These are phyloP conservation scores for Rhinichthys osculus DNA, from an alignment of 2,797 vertebrate species.

Conservation along the genomic window DNA sequence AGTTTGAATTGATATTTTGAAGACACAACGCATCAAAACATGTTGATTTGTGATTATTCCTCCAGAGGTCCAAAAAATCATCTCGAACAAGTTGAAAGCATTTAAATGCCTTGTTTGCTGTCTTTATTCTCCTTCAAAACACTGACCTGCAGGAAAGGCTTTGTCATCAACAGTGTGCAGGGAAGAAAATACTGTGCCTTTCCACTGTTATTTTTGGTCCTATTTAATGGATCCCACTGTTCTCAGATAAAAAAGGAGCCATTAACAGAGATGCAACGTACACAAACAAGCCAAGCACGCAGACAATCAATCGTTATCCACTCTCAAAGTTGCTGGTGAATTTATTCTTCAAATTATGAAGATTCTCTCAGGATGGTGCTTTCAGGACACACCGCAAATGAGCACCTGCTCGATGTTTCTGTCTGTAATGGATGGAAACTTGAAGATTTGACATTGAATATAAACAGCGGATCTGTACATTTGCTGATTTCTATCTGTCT, in stretches of 20 bases:
- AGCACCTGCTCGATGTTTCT: slow-evolving; percentile 47
- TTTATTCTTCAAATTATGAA: slow-evolving; percentile 57
- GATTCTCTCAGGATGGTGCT: slow-evolving; percentile 25
- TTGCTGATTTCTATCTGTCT: slow-evolving; percentile 57
- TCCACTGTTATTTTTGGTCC: slow-evolving; percentile 48
- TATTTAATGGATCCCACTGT: slow-evolving; percentile 56
- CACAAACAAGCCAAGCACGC: slow-evolving; percentile 36
- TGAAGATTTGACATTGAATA: slow-evolving; percentile 42
- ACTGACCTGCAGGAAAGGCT: slow-evolving; percentile 42
- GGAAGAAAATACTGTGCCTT: slow-evolving; percentile 8
- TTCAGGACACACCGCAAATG: slow-evolving; percentile 50
- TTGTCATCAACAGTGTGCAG: slow-evolving; percentile 41
- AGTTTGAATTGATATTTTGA: slow-evolving; percentile 19
- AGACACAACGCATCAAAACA: slow-evolving; percentile 5
- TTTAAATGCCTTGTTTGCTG: slow-evolving; percentile 25
- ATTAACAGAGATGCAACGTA: slow-evolving; percentile 49
- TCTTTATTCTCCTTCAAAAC: slow-evolving; percentile 26
- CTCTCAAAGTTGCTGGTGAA: slow-evolving; percentile 51
- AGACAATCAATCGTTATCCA: slow-evolving; percentile 51
- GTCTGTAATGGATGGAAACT: slow-evolving; percentile 53
- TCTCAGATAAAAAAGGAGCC: slow-evolving; percentile 46
- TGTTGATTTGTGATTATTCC: slow-evolving; percentile 19
- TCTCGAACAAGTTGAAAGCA: slow-evolving; percentile 31
- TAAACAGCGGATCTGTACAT: slow-evolving; percentile 48
- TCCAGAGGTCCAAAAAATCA: slow-evolving; percentile 16